Conservation (phyloP, 2,797 vertebrate genomes). For the Macrochelys suwanniensis region DNA sequence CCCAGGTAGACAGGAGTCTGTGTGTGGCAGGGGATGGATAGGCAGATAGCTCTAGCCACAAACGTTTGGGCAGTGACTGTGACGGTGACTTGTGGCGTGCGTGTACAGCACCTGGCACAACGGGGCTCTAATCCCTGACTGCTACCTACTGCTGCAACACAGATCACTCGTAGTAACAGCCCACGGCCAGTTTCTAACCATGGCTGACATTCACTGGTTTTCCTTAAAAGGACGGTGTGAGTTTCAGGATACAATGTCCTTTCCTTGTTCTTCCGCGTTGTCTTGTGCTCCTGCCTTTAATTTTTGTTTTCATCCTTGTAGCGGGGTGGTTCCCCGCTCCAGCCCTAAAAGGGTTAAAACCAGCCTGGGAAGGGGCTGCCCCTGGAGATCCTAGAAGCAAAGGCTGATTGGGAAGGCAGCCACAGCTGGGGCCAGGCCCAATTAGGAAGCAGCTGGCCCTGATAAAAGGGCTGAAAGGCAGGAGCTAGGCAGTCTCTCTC, state of each 20-base stretch:
- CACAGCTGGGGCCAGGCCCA: too few relatives aligned
- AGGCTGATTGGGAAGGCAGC: too few relatives aligned
- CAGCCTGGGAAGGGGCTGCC: too few relatives aligned
- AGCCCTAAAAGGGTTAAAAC: too few relatives aligned
- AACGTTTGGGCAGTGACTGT: not conserved
- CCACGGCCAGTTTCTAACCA: conserved; percentile 33
- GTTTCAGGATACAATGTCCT: not conserved
- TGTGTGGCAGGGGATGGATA: not conserved
- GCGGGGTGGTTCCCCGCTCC: too few relatives aligned
- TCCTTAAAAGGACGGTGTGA: not conserved
- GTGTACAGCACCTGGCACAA: not conserved
- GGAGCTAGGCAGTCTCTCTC: too few relatives aligned
- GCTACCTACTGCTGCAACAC: not conserved
- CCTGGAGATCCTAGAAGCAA: too few relatives aligned
- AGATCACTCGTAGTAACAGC: not conserved
- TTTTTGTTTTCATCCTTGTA: conserved; percentile 39
- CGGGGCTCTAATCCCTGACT: not conserved
- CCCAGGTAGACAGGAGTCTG: not conserved
- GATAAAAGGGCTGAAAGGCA: too few relatives aligned
- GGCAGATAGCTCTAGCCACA: not conserved
- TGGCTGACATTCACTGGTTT: not conserved
- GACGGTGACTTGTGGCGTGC: not conserved
- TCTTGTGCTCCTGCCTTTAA: not conserved
- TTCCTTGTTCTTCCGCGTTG: not conserved
- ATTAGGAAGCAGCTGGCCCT: too few relatives aligned